Base-by-base conservation (phyloP, 2,888 invertebrate species). In the Cheilosia variabilis region DNA sequence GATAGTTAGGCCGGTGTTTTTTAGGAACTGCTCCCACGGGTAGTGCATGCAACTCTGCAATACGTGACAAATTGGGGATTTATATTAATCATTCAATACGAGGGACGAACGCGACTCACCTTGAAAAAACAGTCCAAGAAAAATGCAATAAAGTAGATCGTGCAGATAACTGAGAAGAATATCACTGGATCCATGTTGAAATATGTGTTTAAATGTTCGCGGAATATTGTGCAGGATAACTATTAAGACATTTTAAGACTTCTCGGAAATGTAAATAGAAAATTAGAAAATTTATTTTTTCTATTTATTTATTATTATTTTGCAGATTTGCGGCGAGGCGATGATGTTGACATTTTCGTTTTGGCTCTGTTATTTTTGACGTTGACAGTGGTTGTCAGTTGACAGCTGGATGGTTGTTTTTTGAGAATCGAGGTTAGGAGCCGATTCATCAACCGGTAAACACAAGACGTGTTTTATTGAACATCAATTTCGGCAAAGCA, bases 91-190 rank as follows among this genome's bases (percentile, higher is more conserved):
- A 53, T 63, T 19, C 27, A 47, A 53, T 37, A 19, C 10, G 2
- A 43, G 7, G 24, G 50, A 50, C 58, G 34, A 37, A 52, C 4
- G 37, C 6, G 52, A 13, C 62, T 90, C 93, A 96, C 96, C 95
- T 96, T 96, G 89, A 97, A 96, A 91, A 97, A 95, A n/a, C 94
- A 94, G 91, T 97, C 96, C 90, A 97, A 96, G 91, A 97, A 97
- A 91, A 95, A 95, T 88, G 96, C 92, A 47, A 95, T 93, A 87
- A 94, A 94, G 91, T 97, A 96, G 88, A 96, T 93, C 62, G 94
- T 93, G 87, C 94, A 92, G 87, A 95, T 93, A 87, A 94, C 92
- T 72, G 94, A 92, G 88, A 96, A 94, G 82, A 95, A 93, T 88
- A 94, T 92, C 68, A 94, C 91, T 77, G 95, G 93, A 91, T 96